A percentile compares a stretch with the other conserved stretches of the same genome.
These are phyloP conservation scores for Microtus montanus DNA, from an alignment of 2,113 vertebrate genomes.

Conservation along the genomic window DNA sequence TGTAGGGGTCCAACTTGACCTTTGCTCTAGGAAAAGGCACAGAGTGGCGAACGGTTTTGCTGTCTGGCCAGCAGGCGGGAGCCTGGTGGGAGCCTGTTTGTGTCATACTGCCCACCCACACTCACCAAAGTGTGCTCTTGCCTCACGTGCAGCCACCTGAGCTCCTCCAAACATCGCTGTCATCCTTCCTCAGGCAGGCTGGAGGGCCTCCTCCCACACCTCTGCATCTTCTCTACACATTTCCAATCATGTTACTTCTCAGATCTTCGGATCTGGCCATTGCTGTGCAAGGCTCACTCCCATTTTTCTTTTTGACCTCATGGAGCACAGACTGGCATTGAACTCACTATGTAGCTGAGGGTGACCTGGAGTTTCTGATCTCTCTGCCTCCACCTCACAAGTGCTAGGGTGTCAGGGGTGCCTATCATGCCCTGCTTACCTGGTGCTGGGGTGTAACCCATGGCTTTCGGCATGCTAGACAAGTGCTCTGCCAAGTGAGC, in stretches of 20 bases:
- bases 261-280: not conserved
- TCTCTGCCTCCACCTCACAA: not conserved
- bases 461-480: not conserved
- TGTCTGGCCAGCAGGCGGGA: accelerated
- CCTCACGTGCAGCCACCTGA: constrained; percentile 79
- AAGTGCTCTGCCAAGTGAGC: not conserved
- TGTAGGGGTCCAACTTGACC: constrained; percentile 44
- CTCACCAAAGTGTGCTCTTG: constrained; percentile 70
- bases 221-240: not conserved
- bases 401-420: not conserved
- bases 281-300: not conserved
- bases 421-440: not conserved
- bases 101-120: not conserved
- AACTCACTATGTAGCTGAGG: not conserved
- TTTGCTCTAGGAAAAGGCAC: constrained; percentile 67
- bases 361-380: not conserved
- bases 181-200: constrained; percentile 73
- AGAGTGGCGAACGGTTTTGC: not conserved
- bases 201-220: not conserved
- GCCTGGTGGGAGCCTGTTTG: too few relatives aligned
- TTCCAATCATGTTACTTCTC: not conserved
- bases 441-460: not conserved
- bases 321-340: not conserved
- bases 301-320: not conserved
- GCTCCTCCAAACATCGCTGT: constrained; percentile 15